These are phyloP conservation scores for Charadrius vociferus DNA, from an alignment of 2,113 vertebrate genomes.

Conservation along the genomic window DNA sequence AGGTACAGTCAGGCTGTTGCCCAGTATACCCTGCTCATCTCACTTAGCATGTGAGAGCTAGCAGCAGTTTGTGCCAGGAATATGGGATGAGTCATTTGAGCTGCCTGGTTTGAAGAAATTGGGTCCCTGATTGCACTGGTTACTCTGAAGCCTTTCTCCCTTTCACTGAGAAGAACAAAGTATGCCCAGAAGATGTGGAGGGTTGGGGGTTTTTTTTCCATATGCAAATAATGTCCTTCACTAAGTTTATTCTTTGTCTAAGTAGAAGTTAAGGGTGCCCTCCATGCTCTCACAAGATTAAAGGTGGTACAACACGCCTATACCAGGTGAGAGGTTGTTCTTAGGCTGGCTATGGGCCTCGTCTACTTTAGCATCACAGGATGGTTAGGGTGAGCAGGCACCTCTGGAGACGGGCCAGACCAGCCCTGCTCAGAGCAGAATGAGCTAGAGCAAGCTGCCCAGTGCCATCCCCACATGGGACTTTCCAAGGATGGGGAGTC, in stretches of 20 bases:
- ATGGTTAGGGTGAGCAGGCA: not conserved
- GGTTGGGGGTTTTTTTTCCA: no score
- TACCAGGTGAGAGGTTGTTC: not conserved
- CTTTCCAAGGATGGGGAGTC: not conserved
- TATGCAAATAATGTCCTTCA: not conserved
- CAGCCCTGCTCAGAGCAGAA: not conserved
- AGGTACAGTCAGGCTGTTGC: not conserved
- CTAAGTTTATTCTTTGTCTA: not conserved
- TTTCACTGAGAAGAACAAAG: not conserved
- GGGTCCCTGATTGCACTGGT: not conserved
- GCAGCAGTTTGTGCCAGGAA: conserved; percentile 27
- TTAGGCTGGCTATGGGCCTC: not conserved
- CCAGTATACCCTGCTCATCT: not conserved
- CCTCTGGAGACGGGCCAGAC: not conserved
- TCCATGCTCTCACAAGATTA: not conserved
- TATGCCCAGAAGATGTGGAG: not conserved
- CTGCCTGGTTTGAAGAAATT: not conserved
- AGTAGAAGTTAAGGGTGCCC: not conserved
- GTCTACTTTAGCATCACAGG: not conserved
- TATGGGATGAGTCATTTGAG: conserved; percentile 3
- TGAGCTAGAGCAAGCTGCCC: not conserved
- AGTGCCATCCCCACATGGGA: not conserved
- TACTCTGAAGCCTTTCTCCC: not conserved
- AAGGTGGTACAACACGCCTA: not conserved
- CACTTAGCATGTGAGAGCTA: not conserved